Percentiles rank a stretch among this genome's conserved stretches.
Conservation (phyloP, 2,888 invertebrate species). For the Saturnia pavonia region DNA sequence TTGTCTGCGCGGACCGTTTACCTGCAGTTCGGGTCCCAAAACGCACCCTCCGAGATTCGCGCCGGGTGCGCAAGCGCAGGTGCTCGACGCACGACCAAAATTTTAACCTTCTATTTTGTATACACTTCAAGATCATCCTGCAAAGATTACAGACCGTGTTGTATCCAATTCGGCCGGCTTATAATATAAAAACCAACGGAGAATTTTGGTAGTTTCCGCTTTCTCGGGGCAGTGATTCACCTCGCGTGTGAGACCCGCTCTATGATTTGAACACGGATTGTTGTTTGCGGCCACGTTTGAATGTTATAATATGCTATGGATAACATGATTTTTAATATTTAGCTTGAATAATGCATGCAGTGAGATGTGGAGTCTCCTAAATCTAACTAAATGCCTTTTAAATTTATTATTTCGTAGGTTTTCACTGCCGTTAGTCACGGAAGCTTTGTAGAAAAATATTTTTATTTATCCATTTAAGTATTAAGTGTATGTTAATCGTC, state of each 20-base stretch:
- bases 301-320: slow-evolving; percentile 54
- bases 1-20: slow-evolving; percentile 59
- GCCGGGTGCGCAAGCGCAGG: slow-evolving; percentile 75
- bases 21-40: slow-evolving; percentile 58
- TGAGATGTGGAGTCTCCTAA: slow-evolving; percentile 39
- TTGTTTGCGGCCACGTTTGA: slow-evolving; percentile 63
- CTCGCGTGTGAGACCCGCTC: slow-evolving; percentile 63
- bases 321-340: slow-evolving; percentile 59
- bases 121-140: slow-evolving; percentile 51
- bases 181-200: slow-evolving; percentile 66
- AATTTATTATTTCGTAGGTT: slow-evolving; percentile 63
- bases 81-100: slow-evolving; percentile 65
- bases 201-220: slow-evolving; percentile 77
- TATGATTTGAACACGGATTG: slow-evolving; percentile 71
- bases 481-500: too few relatives aligned
- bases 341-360: slow-evolving; percentile 47
- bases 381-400: slow-evolving; percentile 58
- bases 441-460: slow-evolving; percentile 32
- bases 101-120: slow-evolving; percentile 62
- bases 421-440: slow-evolving; percentile 70
- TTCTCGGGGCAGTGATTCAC: slow-evolving; percentile 78
- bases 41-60: slow-evolving; percentile 74
- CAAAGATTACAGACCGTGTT: slow-evolving; percentile 51
- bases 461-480: background rate
- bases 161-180: slow-evolving; percentile 51